These are phyloP conservation scores for Martes flavigula DNA, from an alignment of 2,797 vertebrate species.

Conservation along the genomic window DNA sequence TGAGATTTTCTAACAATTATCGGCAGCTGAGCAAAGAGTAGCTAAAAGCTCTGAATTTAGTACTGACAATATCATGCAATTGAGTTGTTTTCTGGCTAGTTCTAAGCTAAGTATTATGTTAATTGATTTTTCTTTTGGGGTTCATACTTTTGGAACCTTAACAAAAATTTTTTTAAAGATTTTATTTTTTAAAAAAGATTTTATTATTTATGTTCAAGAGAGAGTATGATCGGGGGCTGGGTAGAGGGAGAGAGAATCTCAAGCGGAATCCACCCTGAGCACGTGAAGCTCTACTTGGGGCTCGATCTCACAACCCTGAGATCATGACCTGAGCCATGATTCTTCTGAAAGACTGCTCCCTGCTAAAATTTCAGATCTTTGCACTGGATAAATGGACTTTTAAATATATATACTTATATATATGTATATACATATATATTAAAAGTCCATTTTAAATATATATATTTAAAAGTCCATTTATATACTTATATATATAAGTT, in stretches of 20 bases:
- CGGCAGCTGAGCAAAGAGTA: constrained; percentile 47
- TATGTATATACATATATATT: no score
- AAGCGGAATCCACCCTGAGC: not conserved
- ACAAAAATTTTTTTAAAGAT: not conserved
- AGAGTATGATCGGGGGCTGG: not conserved
- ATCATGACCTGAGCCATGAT: not conserved
- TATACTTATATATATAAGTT: no score
- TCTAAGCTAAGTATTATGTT: constrained; percentile 43
- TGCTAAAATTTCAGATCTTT: not conserved
- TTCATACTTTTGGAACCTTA: not conserved
- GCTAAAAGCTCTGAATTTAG: constrained; percentile 29
- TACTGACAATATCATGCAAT: constrained; percentile 31
- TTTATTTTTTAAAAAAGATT: not conserved
- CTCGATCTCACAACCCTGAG: not conserved
- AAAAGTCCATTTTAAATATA: no score
- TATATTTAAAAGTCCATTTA: no score
- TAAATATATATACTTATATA: not conserved
- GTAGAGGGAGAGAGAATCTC: not conserved
- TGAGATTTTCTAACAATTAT: constrained; percentile 59
- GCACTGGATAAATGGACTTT: not conserved
- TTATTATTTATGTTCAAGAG: not conserved
- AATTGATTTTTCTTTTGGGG: not conserved
- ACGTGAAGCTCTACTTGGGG: not conserved
- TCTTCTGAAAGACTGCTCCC: not conserved
- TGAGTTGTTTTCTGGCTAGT: constrained; percentile 58